phyloP scores from a whole-genome alignment of 2,797 vertebrate genomes.

The Coregonus sp. region DNA sequence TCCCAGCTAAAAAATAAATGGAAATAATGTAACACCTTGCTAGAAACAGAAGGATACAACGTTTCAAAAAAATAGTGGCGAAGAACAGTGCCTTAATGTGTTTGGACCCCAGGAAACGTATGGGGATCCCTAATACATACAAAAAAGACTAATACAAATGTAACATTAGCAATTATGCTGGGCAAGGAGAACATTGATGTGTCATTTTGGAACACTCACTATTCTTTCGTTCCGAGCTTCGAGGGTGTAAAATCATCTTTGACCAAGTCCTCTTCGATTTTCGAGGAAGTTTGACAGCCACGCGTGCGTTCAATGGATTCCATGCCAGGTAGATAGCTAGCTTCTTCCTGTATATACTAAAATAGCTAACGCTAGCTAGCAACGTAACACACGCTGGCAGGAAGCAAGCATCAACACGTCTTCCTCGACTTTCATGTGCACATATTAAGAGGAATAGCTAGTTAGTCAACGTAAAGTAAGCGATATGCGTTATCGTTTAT shows the following conservation, averaged over 20 bases:
- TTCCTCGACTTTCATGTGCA: not conserved
- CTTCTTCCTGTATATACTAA: not conserved
- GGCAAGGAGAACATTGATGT: too few species aligned
- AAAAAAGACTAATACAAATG: too few species aligned
- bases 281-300: conserved; percentile 36
- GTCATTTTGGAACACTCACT: conserved; percentile 62
- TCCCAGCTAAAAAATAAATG: conserved; percentile 85
- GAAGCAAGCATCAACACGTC: not conserved
- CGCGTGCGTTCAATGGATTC: conserved; percentile 33
- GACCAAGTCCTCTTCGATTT: conserved; percentile 37
- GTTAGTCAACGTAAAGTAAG: not conserved
- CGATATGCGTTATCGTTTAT: not conserved
- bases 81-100: not conserved
- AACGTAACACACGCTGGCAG: not conserved
- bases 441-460: not conserved
- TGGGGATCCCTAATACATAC: too few species aligned
- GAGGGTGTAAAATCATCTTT: conserved; percentile 72
- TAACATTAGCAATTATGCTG: not conserved
- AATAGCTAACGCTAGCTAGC: not conserved
- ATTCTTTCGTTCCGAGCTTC: conserved; percentile 77
- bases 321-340: conserved; percentile 4
- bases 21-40: not conserved
- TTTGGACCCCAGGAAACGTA: too few species aligned
- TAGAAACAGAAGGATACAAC: not conserved
- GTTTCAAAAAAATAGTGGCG: not conserved